Base-by-base conservation (phyloP, 2,797 vertebrate species). In the Loriculus beryllinus region DNA sequence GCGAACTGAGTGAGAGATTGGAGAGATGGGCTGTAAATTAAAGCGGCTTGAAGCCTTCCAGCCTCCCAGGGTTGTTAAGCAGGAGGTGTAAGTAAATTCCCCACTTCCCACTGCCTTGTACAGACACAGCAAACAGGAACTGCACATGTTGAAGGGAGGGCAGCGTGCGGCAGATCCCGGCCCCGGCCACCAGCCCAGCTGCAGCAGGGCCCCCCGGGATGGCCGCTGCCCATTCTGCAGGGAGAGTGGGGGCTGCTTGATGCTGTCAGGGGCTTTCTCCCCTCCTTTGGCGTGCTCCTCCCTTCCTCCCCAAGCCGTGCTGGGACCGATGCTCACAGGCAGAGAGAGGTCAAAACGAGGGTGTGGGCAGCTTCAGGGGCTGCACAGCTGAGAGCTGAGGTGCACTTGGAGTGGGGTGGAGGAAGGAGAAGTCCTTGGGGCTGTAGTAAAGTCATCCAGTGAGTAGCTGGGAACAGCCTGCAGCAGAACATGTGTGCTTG, bases 1-100 rank as follows among this genome's bases (percentile, higher is more conserved):
- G 96, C 82, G 10, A 88, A 88, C 52, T 59, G 95, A 97, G 97
- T 72, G 97, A 96, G 92, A 97, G 97, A 96, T 97, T 47, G 96
- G 95, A 96, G 97, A 96, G 97, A 97, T 97, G 98, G 97, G 96
- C 97, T 97, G 95, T 98, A 98, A 98, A 98, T 98, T 98, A 97
- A 95, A 97, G 96, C 86, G 72, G 93, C 96, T 97, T 96, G 97
- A 97, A 97, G 97, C 96, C 97, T 97, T 88, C 96, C 97, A 96
- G 96, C 97, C 97, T 97, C 97, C 94, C 95, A 48, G 97, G 96
- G 96, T 93, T 97, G 98, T 97, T 97, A 97, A 96, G 97, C 49
- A 84, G 97, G 98, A 98, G 97, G 97, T 98, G 97, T 98, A 96
- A 97, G 97, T 97, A 97, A 96, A 97, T 97, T 98, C 98, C 97